Conservation (phyloP, 2,113 vertebrate genomes). For the Percina caprodes region DNA sequence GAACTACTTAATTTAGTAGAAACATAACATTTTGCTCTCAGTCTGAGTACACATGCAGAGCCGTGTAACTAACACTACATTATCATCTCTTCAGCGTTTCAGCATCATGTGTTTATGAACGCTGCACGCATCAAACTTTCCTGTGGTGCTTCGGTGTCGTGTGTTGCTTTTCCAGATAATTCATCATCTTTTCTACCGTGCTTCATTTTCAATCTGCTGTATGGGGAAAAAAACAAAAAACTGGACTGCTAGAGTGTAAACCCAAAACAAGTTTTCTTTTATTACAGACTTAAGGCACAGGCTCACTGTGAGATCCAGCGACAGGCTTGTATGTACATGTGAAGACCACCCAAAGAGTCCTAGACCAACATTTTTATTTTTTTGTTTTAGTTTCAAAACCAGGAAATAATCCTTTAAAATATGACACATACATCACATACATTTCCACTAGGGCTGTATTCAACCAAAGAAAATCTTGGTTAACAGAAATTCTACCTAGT, state of each 20-base stretch:
- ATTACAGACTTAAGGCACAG: slow-evolving; percentile 30
- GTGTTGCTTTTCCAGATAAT: slow-evolving; percentile 7
- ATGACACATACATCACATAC: not conserved
- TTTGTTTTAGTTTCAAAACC: not conserved
- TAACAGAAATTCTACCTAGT: too few relatives aligned
- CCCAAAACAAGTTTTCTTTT: slow-evolving; percentile 38
- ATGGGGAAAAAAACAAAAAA: not conserved
- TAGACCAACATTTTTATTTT: not conserved
- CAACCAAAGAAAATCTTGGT: too few relatives aligned
- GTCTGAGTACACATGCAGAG: not conserved
- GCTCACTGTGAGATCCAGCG: slow-evolving; percentile 13
- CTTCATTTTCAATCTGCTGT: slow-evolving; percentile 6
- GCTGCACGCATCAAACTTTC: slow-evolving; percentile 9
- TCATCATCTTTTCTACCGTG: slow-evolving; percentile 12
- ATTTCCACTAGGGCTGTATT: not conserved
- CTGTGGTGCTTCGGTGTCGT: not conserved
- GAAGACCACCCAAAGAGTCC: slow-evolving; percentile 53
- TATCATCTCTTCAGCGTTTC: slow-evolving; percentile 13
- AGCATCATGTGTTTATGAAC: slow-evolving; percentile 17
- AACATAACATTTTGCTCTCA: not conserved
- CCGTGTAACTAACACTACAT: slow-evolving; percentile 10
- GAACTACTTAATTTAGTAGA: not conserved
- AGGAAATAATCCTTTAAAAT: not conserved
- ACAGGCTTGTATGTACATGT: slow-evolving; percentile 41
- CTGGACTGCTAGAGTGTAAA: slow-evolving; percentile 12